These are phyloP conservation scores for Caenorhabditis panamensis DNA, from an alignment of 2,888 invertebrate genomes.

Conservation along the genomic window DNA sequence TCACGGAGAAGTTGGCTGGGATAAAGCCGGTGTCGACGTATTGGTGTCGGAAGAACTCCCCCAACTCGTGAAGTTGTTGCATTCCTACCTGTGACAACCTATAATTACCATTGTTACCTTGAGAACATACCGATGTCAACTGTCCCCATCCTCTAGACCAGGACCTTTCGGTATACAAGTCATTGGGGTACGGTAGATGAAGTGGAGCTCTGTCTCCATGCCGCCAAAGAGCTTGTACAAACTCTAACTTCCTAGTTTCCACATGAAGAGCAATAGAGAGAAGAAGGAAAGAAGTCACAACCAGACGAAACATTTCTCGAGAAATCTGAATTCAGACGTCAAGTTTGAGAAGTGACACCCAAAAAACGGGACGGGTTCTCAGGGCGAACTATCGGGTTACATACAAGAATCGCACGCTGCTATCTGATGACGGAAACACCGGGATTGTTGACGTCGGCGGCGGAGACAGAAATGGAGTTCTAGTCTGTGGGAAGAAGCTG, in stretches of 20 bases:
- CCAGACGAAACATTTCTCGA: constrained; percentile 11
- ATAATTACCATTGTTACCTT: background rate
- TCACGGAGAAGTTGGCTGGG: constrained; percentile 50
- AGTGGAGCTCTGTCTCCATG: constrained; percentile 87
- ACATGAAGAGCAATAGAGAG: background rate
- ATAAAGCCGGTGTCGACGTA: constrained; percentile 63
- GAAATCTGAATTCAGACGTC: background rate
- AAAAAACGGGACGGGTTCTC: constrained; percentile 45
- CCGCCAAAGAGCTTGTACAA: constrained; percentile 85
- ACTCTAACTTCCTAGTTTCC: constrained; percentile 61
- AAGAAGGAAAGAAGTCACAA: constrained; percentile 5
- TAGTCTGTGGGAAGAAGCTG: too few relatives aligned
- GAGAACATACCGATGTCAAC: constrained; percentile 65
- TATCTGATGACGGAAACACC: constrained; percentile 54
- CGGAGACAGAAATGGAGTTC: too few relatives aligned
- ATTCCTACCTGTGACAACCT: constrained; percentile 79
- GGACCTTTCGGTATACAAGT: constrained; percentile 55
- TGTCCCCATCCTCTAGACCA: constrained; percentile 69
- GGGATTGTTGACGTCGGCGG: constrained; percentile 44
- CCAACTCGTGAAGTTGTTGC: constrained; percentile 71
- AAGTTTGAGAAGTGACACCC: constrained; percentile 12
- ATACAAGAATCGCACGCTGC: constrained; percentile 46
- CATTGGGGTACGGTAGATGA: constrained; percentile 67
- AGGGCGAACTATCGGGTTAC: constrained; percentile 41
- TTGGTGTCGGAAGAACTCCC: constrained; percentile 69